phyloP scores from a whole-genome alignment of 2,888 invertebrate species.

The Meteorus colon region DNA sequence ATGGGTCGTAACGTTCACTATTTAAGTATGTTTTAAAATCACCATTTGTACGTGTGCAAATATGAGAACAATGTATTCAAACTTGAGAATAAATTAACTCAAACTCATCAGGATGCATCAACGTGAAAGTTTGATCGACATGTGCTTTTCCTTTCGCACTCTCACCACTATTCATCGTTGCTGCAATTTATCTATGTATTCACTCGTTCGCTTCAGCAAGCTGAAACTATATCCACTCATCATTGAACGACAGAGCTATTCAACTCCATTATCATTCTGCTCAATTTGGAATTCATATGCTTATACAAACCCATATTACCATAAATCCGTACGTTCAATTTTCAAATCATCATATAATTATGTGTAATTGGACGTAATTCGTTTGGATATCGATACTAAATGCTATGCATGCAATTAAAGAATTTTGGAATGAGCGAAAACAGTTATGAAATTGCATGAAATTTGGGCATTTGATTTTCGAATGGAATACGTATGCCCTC shows the following conservation, averaged over 20 bases:
- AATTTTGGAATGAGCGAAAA: not conserved
- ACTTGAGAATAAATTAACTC: not conserved
- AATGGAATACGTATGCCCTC: not conserved
- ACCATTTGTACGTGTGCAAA: not conserved
- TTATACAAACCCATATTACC: constrained; percentile 13
- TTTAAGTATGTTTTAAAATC: not conserved
- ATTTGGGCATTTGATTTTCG: not conserved
- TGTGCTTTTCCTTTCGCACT: constrained; percentile 14
- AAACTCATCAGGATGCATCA: constrained; percentile 37
- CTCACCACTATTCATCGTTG: not conserved
- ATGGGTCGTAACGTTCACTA: not conserved
- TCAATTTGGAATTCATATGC: constrained; percentile 17
- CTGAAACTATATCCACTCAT: not conserved
- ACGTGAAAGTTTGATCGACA: constrained; percentile 43
- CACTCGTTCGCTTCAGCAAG: not conserved
- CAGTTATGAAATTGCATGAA: not conserved
- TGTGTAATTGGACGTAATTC: not conserved
- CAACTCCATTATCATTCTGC: not conserved
- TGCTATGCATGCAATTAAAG: not conserved
- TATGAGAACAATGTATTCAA: not conserved
- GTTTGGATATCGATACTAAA: not conserved
- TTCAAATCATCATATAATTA: constrained; percentile 22
- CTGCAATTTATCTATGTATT: not conserved
- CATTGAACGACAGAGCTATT: constrained; percentile 4
- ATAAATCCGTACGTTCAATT: constrained; percentile 5